Evolutionary conservation across 2,113 vertebrate species (phyloP), one percentile per base, ranked within the genome.

Genomic region (Antennarius striatus): DNA sequence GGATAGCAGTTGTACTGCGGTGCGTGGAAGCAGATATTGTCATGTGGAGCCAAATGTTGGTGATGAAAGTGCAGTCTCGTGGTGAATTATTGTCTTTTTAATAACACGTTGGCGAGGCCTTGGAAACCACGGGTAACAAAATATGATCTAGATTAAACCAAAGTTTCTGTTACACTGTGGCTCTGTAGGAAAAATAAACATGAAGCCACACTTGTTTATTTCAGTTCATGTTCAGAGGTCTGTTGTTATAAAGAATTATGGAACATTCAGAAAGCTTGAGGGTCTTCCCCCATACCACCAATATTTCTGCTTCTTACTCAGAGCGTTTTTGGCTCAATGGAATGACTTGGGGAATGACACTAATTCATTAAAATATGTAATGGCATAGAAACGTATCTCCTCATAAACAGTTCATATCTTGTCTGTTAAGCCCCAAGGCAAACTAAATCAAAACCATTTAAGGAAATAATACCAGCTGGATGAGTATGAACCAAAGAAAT

Each of bases 401-500:
- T 43, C 39, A 65, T 56, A 65, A 68, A 68, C 57, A 55, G 60
- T 17, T 65, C 7, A 12, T 30, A 42, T 45, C 63, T 64, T 59
- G 61, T 61, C 74, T 36, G 61, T 59, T 56, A 15, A 58, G 53
- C 47, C 61, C 43, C 0, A n/a, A 57, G 55, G 71, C 62, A 50
- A 62, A 43, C 15, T 6, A 11, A 66, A 63, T 51, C 56, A 56
- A 69, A 78, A 82, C 46, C 57, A 74, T 52, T 72, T 54, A 78
- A 57, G 40, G 29, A 45, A 55, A 77, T 63, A 4, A 75, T 75
- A 53, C 10, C 16, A 6, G 55, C 10, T 62, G 45, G 13, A 64
- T 62, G 62, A 63, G 59, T 15, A 14, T 48, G 43, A 60, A 63
- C 43, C 15, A 55, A 12, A n/a, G 39, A 62, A 68, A 65, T 61